phyloP scores from a whole-genome alignment of 2,888 invertebrate species.

The Cataglyphis rosenhaueri region DNA sequence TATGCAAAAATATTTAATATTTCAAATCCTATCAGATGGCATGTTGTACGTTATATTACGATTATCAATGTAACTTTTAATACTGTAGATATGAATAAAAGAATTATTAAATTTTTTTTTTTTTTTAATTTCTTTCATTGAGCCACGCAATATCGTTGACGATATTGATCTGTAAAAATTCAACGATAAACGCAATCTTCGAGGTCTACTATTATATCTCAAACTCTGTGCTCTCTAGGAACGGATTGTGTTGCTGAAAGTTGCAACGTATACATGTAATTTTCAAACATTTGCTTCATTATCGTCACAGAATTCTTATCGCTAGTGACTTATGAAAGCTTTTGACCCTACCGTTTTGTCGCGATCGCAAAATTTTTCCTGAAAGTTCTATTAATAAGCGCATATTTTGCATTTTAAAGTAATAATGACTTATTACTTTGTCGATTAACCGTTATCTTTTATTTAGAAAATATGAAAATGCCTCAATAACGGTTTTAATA shows the following conservation, averaged over 20 bases:
- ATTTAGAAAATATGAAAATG: not conserved
- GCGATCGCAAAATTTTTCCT: not conserved
- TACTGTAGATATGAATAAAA: constrained; percentile 37
- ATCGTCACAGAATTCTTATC: constrained; percentile 8
- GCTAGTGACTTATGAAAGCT: not conserved
- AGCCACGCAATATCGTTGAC: not conserved
- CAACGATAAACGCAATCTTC: constrained; percentile 40
- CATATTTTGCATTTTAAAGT: not conserved
- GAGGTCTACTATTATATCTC: constrained; percentile 25
- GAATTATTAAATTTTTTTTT: constrained; percentile 9
- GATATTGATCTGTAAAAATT: constrained; percentile 10
- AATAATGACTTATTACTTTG: constrained; percentile 14
- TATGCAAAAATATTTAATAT: not conserved
- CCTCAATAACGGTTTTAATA: not conserved
- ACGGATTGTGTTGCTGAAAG: not conserved
- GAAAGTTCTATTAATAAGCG: not conserved
- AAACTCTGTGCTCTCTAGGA: not conserved
- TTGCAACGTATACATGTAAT: not conserved
- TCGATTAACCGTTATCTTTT: not conserved
- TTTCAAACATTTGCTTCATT: constrained; percentile 6
- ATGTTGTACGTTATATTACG: not conserved
- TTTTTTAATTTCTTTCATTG: constrained; percentile 21
- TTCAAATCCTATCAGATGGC: not conserved
- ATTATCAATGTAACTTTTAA: not conserved
- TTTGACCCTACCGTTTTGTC: not conserved